Evolutionary conservation across 2,113 vertebrate genomes (phyloP), one percentile per base, ranked within the genome.

Genomic region (Chelonoidis abingdonii): DNA sequence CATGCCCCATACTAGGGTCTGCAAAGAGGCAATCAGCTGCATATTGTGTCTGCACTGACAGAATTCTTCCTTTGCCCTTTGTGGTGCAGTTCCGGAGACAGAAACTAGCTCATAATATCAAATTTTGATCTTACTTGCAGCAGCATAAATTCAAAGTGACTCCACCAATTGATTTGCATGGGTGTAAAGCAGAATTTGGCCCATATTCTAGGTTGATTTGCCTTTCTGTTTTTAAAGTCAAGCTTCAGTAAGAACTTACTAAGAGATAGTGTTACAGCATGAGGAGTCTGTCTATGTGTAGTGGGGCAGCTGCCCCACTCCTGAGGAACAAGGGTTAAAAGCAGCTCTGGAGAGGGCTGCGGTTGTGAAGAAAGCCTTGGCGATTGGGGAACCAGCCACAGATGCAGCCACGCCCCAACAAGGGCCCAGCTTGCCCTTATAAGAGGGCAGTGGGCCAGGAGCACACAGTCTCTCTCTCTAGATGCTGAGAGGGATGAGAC

Each of bases 1-100:
- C 24, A 25, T 3, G 29, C 22, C 4, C 41, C 10, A 10, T 9
- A 2, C 35, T 35, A 4, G 2, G 50, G 1, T 21, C 50, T 84
- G 53, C 49, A 79, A 69, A 89, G 49, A 89, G 53, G 59, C 53
- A 16, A 44, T 0, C 0, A 0, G 1, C 53, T 84, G 14, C 69
- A 6, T 27, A 5, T 17, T 65, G 14, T 27, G 47, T 14, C 27
- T 16, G 4, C 8, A 3, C 0, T 1, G 22, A 80, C 29, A 10
- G 24, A 57, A 92, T 29, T 41, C 10, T 84, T 80, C 21, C 27
- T 38, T 50, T 31, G 25, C 17, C 12, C 81, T 54, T 54, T 0
- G 2, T 1, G 1, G 13, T 84, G 84, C 10, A 65, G 57, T 84
- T 79, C 47, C 25, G 69, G 13, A 41, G 84, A 41, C 52, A 62